phyloP scores from a whole-genome alignment of 2,113 vertebrate genomes.

The Cyanoderma ruficeps region DNA sequence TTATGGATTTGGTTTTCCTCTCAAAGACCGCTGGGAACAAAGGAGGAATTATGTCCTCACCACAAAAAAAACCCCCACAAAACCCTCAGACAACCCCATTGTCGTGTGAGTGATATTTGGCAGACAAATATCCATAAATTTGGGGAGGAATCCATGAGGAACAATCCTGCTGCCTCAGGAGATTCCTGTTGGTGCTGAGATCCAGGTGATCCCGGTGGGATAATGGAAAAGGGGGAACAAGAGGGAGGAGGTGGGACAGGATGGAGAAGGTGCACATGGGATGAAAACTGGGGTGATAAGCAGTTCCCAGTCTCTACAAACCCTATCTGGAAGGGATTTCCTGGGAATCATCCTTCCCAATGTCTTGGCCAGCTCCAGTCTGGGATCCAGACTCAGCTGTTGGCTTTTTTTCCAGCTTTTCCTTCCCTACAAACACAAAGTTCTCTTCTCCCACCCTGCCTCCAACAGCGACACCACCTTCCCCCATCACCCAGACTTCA shows the following conservation, averaged over 20 bases:
- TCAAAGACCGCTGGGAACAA: background rate
- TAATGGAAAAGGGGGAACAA: background rate
- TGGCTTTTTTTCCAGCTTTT: background rate
- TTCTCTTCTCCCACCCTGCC: background rate
- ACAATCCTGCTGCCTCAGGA: background rate
- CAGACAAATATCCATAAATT: background rate
- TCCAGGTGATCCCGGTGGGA: rapidly evolving
- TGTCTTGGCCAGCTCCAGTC: background rate
- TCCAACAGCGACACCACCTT: background rate
- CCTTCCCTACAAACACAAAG: background rate
- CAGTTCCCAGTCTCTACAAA: rapidly evolving
- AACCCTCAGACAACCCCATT: background rate
- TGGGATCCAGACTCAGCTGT: background rate
- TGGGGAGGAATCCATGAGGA: background rate
- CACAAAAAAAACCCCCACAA: background rate
- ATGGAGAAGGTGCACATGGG: background rate
- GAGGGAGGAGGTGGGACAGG: background rate
- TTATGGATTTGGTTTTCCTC: background rate
- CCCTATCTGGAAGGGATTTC: background rate
- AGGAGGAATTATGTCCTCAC: background rate
- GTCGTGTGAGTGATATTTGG: background rate
- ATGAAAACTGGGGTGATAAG: background rate
- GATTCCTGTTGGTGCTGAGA: rapidly evolving
- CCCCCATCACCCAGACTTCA: background rate
- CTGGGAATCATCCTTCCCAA: background rate